Evolutionary conservation across 2,113 vertebrate genomes (phyloP), one percentile per base, ranked within the genome.

Genomic region (Carettochelys insculpta): DNA sequence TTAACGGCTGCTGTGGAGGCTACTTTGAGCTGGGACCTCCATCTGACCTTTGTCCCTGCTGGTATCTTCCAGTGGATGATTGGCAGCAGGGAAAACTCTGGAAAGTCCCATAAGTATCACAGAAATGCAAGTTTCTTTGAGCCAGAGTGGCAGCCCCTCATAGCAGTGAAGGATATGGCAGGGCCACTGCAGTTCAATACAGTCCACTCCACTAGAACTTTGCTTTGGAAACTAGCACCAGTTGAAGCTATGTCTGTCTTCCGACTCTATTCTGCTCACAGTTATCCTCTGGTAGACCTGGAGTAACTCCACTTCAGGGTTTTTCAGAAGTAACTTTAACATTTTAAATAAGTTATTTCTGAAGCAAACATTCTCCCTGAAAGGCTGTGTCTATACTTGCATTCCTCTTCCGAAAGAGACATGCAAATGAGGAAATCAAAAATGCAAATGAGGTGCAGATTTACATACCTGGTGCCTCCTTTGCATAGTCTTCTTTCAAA

Each of bases 1-100:
- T 96, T 87, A 93, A 83, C 58, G 71, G 83, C 83, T 75, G 78
- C 89, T 83, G 92, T 80, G 89, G 24, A 83, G 52, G 80, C 27
- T 41, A 9, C 87, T 93, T 90, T 87, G 90, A 93, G 71, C 48
- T 13, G 78, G 83, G 85, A 85, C 77, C 75, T 45, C 83, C 65
- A 81, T 82, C 24, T 75, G 91, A 92, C 89, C 91, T 93, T 80
- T 29, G 53, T 16, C 81, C 79, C 11, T 45, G 11, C 53, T 27
- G 85, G 75, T 34, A 81, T 68, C 90, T 94, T 93, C 47, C 58
- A 86, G 75, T 52, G 87, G 71, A 83, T 24, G 75, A 52, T 75
- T 89, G 87, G 54, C 25, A 68, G 92, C 80, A 79, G 89, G 25
- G 25, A 27, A 75, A 75, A 75, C 4, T 83, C 81, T 86, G 91